A percentile compares a stretch with the other conserved stretches of the same genome.
Conservation (phyloP, 2,113 vertebrate species). For the Stegastes partitus region DNA sequence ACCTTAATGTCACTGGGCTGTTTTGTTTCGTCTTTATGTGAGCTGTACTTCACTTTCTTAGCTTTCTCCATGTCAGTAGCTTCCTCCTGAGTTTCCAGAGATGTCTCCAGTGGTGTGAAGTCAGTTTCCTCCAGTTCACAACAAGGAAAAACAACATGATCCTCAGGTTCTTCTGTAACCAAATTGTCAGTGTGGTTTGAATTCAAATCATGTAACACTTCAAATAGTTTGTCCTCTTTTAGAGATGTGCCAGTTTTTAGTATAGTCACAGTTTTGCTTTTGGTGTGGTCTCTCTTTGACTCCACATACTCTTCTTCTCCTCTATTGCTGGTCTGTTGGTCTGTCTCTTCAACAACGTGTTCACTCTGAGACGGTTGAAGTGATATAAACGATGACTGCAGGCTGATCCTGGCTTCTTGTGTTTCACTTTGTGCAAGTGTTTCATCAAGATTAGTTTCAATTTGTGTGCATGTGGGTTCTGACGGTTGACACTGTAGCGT, state of each 20-base stretch:
- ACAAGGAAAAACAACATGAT: not conserved
- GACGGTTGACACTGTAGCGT: not conserved
- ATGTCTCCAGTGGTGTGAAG: not conserved
- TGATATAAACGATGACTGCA: not conserved
- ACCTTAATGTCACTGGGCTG: conserved; percentile 1
- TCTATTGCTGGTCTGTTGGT: not conserved
- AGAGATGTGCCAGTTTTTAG: not conserved
- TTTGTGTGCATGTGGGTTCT: conserved; percentile 1
- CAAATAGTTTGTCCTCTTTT: not conserved
- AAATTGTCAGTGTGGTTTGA: not conserved
- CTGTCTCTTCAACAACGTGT: not conserved
- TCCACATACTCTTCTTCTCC: not conserved
- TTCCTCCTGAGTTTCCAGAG: conserved; percentile 12
- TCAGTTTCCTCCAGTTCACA: conserved; percentile 9
- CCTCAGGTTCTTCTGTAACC: not conserved
- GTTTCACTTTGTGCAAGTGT: not conserved
- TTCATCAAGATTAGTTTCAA: conserved; percentile 11
- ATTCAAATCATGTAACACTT: not conserved
- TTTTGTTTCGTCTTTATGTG: conserved; percentile 7
- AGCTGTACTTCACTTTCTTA: not conserved
- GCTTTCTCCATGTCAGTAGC: not conserved
- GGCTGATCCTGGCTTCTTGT: not conserved
- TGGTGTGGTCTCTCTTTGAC: not conserved
- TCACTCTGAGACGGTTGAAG: conserved; percentile 10
- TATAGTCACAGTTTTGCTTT: not conserved